Percentiles rank a stretch among this genome's conserved stretches.
These are phyloP conservation scores for Rissa tridactyla DNA, from an alignment of 2,113 vertebrate species.

Conservation along the genomic window DNA sequence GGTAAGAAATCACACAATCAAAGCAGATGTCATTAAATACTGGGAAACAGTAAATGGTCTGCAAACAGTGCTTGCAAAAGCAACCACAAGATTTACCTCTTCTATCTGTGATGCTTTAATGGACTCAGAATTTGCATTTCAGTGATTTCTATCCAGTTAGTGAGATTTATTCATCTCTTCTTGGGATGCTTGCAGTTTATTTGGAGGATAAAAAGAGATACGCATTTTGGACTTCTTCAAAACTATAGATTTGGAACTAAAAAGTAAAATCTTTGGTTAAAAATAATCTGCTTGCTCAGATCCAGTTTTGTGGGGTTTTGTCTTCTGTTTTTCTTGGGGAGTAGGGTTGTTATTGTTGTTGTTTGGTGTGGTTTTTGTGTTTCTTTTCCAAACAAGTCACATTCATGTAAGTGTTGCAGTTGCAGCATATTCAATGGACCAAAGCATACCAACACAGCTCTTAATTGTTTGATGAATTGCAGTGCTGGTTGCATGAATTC, in stretches of 20 bases:
- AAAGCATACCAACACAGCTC: not conserved
- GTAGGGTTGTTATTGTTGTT: too few relatives aligned
- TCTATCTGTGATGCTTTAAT: not conserved
- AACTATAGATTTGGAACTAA: not conserved
- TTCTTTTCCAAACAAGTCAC: not conserved
- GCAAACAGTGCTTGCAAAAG: not conserved
- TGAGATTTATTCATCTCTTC: not conserved
- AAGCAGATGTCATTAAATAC: not conserved
- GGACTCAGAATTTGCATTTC: not conserved
- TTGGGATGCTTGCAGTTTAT: not conserved
- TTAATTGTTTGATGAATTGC: conserved; percentile 13
- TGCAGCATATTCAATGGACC: not conserved
- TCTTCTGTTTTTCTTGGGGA: rapidly evolving
- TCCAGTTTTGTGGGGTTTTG: not conserved
- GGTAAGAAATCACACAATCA: not conserved
- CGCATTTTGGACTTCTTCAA: not conserved
- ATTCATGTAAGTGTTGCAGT: not conserved
- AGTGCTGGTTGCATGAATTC: not conserved
- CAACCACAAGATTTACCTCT: not conserved
- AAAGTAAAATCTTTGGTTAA: not conserved
- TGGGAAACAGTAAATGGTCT: not conserved
- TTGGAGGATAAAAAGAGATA: not conserved
- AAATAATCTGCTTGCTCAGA: not conserved
- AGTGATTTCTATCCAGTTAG: not conserved
- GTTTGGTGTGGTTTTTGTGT: not conserved